phyloP scores from a whole-genome alignment of 2,888 invertebrate species.

The Cerastis leucographa region DNA sequence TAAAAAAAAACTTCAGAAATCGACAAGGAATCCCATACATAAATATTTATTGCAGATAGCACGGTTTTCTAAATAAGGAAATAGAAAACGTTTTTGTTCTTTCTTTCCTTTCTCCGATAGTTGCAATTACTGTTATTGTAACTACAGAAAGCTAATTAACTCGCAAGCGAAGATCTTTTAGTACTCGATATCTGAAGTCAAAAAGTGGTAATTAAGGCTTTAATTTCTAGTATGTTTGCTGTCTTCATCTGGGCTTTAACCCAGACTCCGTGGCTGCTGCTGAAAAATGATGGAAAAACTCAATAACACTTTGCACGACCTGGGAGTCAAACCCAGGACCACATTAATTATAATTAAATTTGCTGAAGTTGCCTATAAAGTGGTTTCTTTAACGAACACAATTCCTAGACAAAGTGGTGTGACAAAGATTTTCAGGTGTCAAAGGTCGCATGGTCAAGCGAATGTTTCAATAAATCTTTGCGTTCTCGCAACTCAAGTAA shows the following conservation, averaged over 20 bases:
- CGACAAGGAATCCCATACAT: neutral
- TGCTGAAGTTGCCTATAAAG: no score
- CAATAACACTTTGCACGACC: no score
- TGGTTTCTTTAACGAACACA: neutral
- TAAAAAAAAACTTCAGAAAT: neutral
- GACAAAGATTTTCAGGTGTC: neutral
- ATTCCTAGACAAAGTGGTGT: neutral
- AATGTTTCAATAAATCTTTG: neutral
- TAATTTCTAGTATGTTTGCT: conserved; percentile 15
- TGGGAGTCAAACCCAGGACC: no score
- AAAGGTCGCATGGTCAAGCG: neutral
- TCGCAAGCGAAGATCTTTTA: conserved; percentile 26
- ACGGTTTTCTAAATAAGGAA: neutral
- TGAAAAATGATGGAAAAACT: no score
- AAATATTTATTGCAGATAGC: neutral
- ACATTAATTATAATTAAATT: no score
- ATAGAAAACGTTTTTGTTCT: neutral
- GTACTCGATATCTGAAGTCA: conserved; percentile 20
- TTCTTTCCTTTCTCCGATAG: conserved; percentile 28
- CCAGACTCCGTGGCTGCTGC: no score
- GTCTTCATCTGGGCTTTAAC: no score
- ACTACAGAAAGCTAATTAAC: conserved; percentile 44
- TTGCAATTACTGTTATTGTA: conserved; percentile 46
- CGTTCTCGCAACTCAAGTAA: neutral
- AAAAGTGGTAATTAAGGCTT: conserved; percentile 22